Evolutionary conservation across 2,113 vertebrate genomes (phyloP), one percentile per base, ranked within the genome.

Genomic region (Heloderma charlesbogerti): DNA sequence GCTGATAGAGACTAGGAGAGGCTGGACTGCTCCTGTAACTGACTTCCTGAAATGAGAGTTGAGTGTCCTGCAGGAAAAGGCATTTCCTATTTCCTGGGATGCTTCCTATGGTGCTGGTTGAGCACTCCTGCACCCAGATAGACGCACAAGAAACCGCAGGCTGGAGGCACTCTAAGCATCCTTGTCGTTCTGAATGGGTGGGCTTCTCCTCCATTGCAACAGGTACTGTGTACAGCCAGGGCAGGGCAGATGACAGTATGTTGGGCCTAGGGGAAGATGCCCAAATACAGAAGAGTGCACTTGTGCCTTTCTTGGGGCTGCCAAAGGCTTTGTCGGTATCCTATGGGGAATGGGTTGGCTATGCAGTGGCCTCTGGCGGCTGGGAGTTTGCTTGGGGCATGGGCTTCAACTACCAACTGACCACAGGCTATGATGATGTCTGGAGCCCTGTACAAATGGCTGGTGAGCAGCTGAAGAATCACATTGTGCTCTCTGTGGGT

Each of bases 341-440:
- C 0, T 99, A 98, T 0, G 99, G 99, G 0, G 98, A 98, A 0
- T 98, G 98, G 0, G 99, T 99, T 1, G 99, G 99, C 92, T 99
- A 96, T 0, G 99, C 98, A 0, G 98, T 99, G 88, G 98, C 98
- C 93, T 98, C 95, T 85, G 98, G 99, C 37, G 99, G 99, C 31
- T 97, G 96, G 91, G 98, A 96, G 0, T 99, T 98, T 43, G 98
- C 99, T 60, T 99, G 99, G 99, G 99, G 99, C 81, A 99, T 99
- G 99, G 99, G 99, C 92, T 99, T 99, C 91, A 99, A 99, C 96
- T 91, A 98, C 95, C 99, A 99, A 94, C 98, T 99, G 72, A 98
- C 98, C 94, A 99, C 99, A 0, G 99, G 98, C 4, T 97, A 98
- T 72, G 99, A 99, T 0, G 99, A 99, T 0, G 97, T 97, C 84